Evolutionary conservation across 2,888 invertebrate genomes (phyloP).

Genomic region (Chymomyza caudatula): DNA sequence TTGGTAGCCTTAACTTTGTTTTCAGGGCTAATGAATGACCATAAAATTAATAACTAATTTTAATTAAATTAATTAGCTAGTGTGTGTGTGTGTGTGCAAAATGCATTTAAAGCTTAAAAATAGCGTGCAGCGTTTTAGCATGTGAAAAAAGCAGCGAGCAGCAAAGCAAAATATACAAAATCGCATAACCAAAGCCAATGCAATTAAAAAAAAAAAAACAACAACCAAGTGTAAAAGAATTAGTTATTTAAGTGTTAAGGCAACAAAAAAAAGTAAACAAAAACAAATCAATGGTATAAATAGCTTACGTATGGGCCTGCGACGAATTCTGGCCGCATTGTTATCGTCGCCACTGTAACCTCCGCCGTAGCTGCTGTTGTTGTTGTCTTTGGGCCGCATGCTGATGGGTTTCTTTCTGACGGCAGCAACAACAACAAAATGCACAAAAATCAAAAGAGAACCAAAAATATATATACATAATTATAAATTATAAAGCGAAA

Average conservation of each 20-base stretch:
- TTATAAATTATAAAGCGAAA: background rate
- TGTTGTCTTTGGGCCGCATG: background rate
- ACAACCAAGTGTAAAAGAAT: no score
- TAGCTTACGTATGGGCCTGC: constrained; percentile 71
- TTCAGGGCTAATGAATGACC: constrained; percentile 6
- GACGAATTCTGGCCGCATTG: constrained; percentile 62
- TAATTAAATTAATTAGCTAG: constrained; percentile 2
- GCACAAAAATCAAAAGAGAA: background rate
- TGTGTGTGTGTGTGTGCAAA: background rate
- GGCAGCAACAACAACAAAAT: background rate
- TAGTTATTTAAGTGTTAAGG: background rate
- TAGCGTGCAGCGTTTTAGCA: constrained; percentile 41
- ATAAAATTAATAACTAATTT: constrained; percentile 11
- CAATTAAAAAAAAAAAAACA: constrained; percentile 15
- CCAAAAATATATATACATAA: background rate
- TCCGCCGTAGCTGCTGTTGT: constrained; percentile 42
- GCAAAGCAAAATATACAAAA: constrained; percentile 4
- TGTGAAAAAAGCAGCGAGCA: constrained; percentile 37
- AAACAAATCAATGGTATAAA: constrained; percentile 32
- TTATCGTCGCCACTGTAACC: constrained; percentile 56
- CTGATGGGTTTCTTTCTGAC: background rate
- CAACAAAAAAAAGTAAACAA: background rate
- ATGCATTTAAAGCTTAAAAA: constrained; percentile 21
- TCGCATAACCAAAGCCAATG: constrained; percentile 9
- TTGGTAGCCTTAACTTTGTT: constrained; percentile 5